A percentile compares a stretch with the other conserved stretches of the same genome.
Evolutionary conservation across 1,140 invertebrate genomes (phyloP).

Genomic region (Drosophila sp.): DNA sequence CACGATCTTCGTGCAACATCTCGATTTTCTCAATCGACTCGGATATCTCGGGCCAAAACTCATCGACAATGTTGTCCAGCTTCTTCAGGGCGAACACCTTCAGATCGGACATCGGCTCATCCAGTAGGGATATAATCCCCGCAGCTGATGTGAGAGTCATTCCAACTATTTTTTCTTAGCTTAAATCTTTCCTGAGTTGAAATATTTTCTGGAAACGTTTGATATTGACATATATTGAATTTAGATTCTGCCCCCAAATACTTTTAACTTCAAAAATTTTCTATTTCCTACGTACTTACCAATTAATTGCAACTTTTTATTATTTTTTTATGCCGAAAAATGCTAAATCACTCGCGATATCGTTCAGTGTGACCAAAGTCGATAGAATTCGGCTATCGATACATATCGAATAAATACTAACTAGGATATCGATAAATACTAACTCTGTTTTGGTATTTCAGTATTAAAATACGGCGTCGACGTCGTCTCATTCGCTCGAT

Average conservation of each 20-base stretch:
- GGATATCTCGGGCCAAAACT: slow-evolving; percentile 99
- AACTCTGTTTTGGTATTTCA: no score
- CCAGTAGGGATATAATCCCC: slow-evolving; percentile 97
- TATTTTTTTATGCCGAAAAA: slow-evolving; percentile 74
- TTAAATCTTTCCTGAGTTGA: slow-evolving; percentile 46
- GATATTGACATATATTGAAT: slow-evolving; percentile 47
- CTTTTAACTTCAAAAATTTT: slow-evolving; percentile 5
- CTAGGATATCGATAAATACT: no score
- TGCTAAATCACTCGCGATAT: slow-evolving; percentile 70
- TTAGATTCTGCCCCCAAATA: slow-evolving; percentile 9
- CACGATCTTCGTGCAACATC: slow-evolving; percentile 96
- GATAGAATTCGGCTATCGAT: not conserved
- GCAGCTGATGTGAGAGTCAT: slow-evolving; percentile 86
- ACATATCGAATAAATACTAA: not conserved
- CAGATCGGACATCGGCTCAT: slow-evolving; percentile 95
- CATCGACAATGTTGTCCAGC: slow-evolving; percentile 96
- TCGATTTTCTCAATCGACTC: slow-evolving; percentile 99
- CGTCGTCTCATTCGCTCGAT: no score
- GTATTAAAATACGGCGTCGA: no score
- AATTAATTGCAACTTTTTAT: slow-evolving; percentile 60
- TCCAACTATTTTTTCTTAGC: slow-evolving; percentile 44
- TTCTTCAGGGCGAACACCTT: slow-evolving; percentile 96
- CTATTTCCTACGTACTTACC: slow-evolving; percentile 55
- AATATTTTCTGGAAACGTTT: slow-evolving; percentile 52
- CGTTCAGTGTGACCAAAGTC: slow-evolving; percentile 24